Percentiles rank a stretch among this genome's conserved stretches.
These are phyloP conservation scores for Pseudococcus longispinus DNA, from an alignment of 2,888 invertebrate species.

Conservation along the genomic window DNA sequence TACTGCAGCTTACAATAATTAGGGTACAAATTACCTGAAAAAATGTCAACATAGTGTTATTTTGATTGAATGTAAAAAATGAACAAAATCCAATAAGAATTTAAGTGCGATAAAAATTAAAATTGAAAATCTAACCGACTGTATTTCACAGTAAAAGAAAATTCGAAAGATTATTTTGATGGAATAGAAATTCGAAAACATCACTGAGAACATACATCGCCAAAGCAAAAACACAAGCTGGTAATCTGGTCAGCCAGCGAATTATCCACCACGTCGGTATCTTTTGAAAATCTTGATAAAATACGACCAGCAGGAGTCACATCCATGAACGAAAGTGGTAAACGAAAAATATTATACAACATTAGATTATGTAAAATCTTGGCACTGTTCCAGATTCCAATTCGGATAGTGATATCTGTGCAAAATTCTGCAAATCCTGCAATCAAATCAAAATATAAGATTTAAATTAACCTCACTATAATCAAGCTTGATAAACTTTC, in stretches of 20 bases:
- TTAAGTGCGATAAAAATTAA: too few species aligned
- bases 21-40: slow-evolving; percentile 83
- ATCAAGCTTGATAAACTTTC: too few species aligned
- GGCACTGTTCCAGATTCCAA: slow-evolving; percentile 72
- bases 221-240: slow-evolving; percentile 60
- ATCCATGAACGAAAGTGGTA: slow-evolving; percentile 66
- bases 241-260: slow-evolving; percentile 68
- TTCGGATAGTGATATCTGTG: slow-evolving; percentile 64
- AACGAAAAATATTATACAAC: slow-evolving; percentile 65
- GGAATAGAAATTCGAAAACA: background rate
- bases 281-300: slow-evolving; percentile 65
- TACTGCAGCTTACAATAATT: slow-evolving; percentile 85
- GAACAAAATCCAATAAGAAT: too few species aligned
- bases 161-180: too few species aligned
- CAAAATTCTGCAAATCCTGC: background rate
- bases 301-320: slow-evolving; percentile 66
- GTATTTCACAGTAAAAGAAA: background rate
- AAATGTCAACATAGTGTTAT: background rate
- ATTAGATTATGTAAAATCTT: slow-evolving; percentile 57
- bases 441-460: too few species aligned
- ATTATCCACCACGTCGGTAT: slow-evolving; percentile 75
- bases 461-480: too few species aligned
- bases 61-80: too few species aligned
- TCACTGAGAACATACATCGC: slow-evolving; percentile 60
- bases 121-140: too few species aligned